Percentiles rank a stretch among this genome's conserved stretches.
These are phyloP conservation scores for Drosophila triauraria DNA, from an alignment of 1,140 invertebrate species.

Conservation along the genomic window DNA sequence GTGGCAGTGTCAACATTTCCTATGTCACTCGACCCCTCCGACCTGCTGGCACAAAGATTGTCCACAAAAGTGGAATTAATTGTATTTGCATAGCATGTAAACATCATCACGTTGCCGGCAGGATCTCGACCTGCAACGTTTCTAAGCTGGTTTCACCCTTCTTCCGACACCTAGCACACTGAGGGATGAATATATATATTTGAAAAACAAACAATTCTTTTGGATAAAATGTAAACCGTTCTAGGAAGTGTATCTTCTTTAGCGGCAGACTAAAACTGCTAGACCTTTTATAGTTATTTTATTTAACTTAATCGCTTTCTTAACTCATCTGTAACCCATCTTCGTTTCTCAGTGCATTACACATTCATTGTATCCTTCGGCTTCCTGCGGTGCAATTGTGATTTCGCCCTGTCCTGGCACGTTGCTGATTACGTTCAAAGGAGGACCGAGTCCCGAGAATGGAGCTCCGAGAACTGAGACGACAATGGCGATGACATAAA, in stretches of 20 bases:
- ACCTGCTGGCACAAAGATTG: constrained; percentile 60
- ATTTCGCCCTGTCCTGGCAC: constrained; percentile 62
- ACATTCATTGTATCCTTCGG: constrained; percentile 73
- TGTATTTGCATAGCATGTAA: constrained; percentile 82
- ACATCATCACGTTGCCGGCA: constrained; percentile 75
- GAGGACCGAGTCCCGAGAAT: constrained; percentile 17
- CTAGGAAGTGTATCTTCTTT: neutral
- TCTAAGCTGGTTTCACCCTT: constrained; percentile 40
- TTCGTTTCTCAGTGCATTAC: constrained; percentile 19
- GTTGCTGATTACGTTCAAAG: constrained; percentile 72
- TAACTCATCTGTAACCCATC: neutral
- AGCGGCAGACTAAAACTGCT: neutral
- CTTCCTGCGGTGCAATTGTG: constrained; percentile 70
- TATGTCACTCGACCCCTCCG: constrained; percentile 37
- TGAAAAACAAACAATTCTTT: neutral
- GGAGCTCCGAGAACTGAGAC: constrained; percentile 25
- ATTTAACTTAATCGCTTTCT: neutral
- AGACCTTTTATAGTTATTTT: too few relatives aligned
- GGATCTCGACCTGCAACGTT: constrained; percentile 51
- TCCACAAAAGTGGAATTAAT: constrained; percentile 80
- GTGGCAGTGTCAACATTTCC: constrained; percentile 67
- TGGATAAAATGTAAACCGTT: too few relatives aligned
- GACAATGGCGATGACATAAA: constrained; percentile 51
- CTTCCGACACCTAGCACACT: constrained; percentile 27
- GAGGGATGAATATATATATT: neutral